Evolutionary conservation across 2,797 vertebrate species (phyloP).

Genomic region (Sebastes cheni): DNA sequence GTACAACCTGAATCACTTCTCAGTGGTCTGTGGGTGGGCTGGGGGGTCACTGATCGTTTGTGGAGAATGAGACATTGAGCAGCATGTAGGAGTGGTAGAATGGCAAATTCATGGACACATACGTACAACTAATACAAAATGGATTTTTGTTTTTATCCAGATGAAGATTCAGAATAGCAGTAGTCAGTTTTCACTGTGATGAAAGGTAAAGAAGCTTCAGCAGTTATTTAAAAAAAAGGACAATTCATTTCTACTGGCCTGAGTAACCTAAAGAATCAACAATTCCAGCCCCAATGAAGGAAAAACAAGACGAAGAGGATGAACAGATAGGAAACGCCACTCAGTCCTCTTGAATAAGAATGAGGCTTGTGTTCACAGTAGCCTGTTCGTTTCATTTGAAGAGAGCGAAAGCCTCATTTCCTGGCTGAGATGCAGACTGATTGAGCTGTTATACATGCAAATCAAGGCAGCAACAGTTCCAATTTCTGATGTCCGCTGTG

Average conservation of each 20-base stretch:
- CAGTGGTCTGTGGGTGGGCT: neutral
- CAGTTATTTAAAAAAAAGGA: conserved; percentile 3
- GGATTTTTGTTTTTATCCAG: neutral
- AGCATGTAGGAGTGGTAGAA: conserved; percentile 38
- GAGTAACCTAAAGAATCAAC: conserved; percentile 8
- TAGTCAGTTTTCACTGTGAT: conserved; percentile 23
- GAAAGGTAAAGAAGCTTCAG: conserved; percentile 16
- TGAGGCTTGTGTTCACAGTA: conserved; percentile 52
- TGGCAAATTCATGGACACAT: conserved; percentile 13
- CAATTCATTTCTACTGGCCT: conserved; percentile 30
- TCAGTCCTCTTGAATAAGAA: conserved; percentile 50
- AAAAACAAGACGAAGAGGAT: conserved; percentile 22
- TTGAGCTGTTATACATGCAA: conserved; percentile 65
- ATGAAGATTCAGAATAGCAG: conserved; percentile 16
- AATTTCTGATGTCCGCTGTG: conserved; percentile 31
- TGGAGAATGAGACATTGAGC: conserved; percentile 22
- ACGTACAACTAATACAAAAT: conserved; percentile 29
- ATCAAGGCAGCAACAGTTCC: conserved; percentile 47
- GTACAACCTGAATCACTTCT: conserved; percentile 24
- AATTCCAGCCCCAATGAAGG: conserved; percentile 1
- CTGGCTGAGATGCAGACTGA: conserved; percentile 49
- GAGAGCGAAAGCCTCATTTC: conserved; percentile 40
- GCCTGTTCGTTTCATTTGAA: conserved; percentile 40
- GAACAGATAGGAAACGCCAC: conserved; percentile 34
- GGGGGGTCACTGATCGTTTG: neutral